phyloP scores from a whole-genome alignment of 2,113 vertebrate genomes.

The Aythya baeri region DNA sequence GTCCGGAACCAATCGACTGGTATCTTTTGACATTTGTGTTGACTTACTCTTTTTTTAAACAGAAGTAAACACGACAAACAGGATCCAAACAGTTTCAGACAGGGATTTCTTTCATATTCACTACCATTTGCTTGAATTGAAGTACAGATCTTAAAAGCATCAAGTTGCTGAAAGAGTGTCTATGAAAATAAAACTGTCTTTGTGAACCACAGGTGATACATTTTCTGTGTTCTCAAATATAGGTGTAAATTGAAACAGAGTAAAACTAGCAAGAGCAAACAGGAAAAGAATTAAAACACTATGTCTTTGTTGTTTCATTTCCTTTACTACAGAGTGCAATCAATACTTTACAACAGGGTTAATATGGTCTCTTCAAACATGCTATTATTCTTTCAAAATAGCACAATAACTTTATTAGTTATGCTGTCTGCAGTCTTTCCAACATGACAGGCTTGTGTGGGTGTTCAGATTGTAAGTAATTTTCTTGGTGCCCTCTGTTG shows the following conservation, averaged over 20 bases:
- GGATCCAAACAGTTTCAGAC: conserved; percentile 30
- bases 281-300: conserved; percentile 78
- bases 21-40: not conserved
- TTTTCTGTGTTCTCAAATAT: conserved; percentile 74
- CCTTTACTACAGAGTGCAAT: conserved; percentile 78
- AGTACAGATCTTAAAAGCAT: conserved; percentile 59
- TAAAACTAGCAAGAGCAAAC: conserved; percentile 77
- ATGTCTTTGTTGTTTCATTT: conserved; percentile 80
- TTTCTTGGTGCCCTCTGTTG: conserved; percentile 77
- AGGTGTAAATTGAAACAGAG: conserved; percentile 79
- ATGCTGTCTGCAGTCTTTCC: conserved; percentile 76
- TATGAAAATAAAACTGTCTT: conserved; percentile 67
- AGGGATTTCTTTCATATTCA: conserved; percentile 30
- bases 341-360: conserved; percentile 85
- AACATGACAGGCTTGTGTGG: conserved; percentile 73
- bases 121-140: not conserved
- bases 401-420: conserved; percentile 85
- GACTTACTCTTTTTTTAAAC: not conserved
- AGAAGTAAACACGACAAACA: conserved; percentile 27
- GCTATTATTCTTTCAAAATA: conserved; percentile 82
- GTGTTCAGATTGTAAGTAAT: conserved; percentile 68
- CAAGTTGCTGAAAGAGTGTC: conserved; percentile 43
- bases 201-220: conserved; percentile 54
- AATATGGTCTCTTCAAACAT: conserved; percentile 83
- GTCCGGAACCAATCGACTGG: not conserved